Evolutionary conservation across 2,797 vertebrate genomes (phyloP).

Genomic region (Liasis olivaceus): DNA sequence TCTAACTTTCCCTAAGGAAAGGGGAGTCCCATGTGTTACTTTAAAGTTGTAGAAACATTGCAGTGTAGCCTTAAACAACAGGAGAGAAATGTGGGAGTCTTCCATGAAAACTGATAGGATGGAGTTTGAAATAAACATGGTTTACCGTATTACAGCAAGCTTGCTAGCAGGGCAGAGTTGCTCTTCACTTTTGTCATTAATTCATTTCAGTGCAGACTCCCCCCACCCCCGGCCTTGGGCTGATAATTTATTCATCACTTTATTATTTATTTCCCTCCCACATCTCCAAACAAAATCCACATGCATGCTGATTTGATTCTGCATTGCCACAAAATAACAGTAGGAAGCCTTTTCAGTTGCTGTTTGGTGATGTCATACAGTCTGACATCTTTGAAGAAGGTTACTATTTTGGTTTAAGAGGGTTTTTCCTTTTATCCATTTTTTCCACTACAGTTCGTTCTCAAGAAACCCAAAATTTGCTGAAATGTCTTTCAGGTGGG

Average conservation of each 20-base stretch:
- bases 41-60: too few relatives aligned
- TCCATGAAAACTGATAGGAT: too few relatives aligned
- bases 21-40: too few relatives aligned
- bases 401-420: constrained; percentile 65
- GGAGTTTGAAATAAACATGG: too few relatives aligned
- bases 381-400: constrained; percentile 67
- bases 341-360: constrained; percentile 22
- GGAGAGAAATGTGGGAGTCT: too few relatives aligned
- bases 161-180: background rate
- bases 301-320: constrained; percentile 21
- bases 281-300: background rate
- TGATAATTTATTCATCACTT: background rate
- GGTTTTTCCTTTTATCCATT: constrained; percentile 25
- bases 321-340: background rate
- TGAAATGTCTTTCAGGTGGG: constrained; percentile 41
- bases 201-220: background rate
- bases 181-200: background rate
- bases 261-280: background rate
- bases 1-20: too few relatives aligned
- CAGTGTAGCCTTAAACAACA: too few relatives aligned
- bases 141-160: background rate
- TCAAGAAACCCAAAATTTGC: constrained; percentile 24
- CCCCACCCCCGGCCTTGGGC: background rate
- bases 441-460: constrained; percentile 32
- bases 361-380: constrained; percentile 24